Base-by-base conservation (phyloP, 2,888 invertebrate species). In the Sinhomidia bicolor region DNA sequence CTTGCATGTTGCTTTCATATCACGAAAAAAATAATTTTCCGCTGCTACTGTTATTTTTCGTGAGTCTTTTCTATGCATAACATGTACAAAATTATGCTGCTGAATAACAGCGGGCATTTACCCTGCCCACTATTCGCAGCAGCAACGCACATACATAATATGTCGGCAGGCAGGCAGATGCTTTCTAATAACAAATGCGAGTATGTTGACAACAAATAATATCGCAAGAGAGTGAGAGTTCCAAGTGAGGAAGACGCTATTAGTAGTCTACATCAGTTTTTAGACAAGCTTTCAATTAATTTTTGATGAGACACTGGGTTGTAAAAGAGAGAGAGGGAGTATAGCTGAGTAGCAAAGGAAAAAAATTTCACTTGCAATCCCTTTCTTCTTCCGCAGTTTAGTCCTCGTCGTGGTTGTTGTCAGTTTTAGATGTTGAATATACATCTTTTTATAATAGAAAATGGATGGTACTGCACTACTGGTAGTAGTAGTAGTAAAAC, bases 221-320 rank as follows among this genome's bases (percentile, higher is more conserved):
- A n/a, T n/a, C n/a, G n/a, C n/a, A n/a, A n/a, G n/a, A 51, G 60
- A 54, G 29, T 17, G 51, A 81, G 47, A 74, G 51, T 29, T 47
- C 54, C 54, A 51, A 87, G 54, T 74, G 68, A 47, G 57, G 26
- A 68, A 78, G 54, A 79, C 82, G 23, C 88, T 83, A 83, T 88
- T 88, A 83, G 83, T 68, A 88, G 88, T 88, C 88, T 83, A 83
- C 83, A 83, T 78, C 88, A 83, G 88, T 68, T 88, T 83, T 87
- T 78, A 57, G 88, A 88, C 88, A 88, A 88, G 78, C 81, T 89
- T 89, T 90, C 89, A 90, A 90, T 90, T 90, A 90, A 90, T 90
- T 89, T 90, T 90, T 90, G 87, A 89, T 87, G 87, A 89, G 85
- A 89, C 79, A 74, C 65, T 82, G 57, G 82, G 51, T n/a, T n/a